Conservation (phyloP, 2,888 invertebrate genomes). For the Encarsia formosa region DNA sequence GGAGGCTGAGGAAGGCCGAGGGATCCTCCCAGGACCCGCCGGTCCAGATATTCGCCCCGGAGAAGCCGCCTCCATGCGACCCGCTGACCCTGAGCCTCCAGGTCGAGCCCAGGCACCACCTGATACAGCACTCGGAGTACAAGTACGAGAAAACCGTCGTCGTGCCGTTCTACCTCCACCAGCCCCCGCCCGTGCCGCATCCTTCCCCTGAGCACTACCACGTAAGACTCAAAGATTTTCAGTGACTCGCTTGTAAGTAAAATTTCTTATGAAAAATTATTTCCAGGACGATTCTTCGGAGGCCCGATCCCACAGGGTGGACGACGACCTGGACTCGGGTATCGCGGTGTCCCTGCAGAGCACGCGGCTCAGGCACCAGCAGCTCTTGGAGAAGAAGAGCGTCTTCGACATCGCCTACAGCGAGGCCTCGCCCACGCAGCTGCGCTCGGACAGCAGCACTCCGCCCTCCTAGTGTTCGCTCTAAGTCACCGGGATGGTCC, state of each 20-base stretch:
- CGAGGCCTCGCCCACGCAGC: constrained; percentile 80
- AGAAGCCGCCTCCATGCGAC: constrained; percentile 47
- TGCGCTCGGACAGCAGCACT: constrained; percentile 75
- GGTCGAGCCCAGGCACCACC: constrained; percentile 59
- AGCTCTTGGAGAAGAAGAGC: constrained; percentile 76
- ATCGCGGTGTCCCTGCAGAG: constrained; percentile 63
- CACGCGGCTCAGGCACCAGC: constrained; percentile 48
- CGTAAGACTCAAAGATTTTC: constrained; percentile 2
- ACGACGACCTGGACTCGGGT: constrained; percentile 62
- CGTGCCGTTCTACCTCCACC: constrained; percentile 47
- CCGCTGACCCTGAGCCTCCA: constrained; percentile 46
- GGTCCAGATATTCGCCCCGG: constrained; percentile 45
- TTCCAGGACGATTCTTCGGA: constrained; percentile 29
- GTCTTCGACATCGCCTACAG: constrained; percentile 91
- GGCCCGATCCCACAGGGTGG: constrained; percentile 20
- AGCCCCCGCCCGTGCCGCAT: constrained; percentile 43
- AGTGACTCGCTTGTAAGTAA: neutral
- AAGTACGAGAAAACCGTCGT: constrained; percentile 58
- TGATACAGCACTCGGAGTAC: constrained; percentile 74
- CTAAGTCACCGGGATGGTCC: too few species aligned
- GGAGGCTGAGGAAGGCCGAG: constrained; percentile 50
- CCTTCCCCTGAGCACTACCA: constrained; percentile 40
- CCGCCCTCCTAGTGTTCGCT: constrained; percentile 54
- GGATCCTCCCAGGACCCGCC: constrained; percentile 46
- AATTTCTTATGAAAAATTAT: neutral